Percentiles rank a stretch among this genome's conserved stretches.
Conservation (phyloP, 23 tunicate genomes). For the Ascidia mentula region DNA sequence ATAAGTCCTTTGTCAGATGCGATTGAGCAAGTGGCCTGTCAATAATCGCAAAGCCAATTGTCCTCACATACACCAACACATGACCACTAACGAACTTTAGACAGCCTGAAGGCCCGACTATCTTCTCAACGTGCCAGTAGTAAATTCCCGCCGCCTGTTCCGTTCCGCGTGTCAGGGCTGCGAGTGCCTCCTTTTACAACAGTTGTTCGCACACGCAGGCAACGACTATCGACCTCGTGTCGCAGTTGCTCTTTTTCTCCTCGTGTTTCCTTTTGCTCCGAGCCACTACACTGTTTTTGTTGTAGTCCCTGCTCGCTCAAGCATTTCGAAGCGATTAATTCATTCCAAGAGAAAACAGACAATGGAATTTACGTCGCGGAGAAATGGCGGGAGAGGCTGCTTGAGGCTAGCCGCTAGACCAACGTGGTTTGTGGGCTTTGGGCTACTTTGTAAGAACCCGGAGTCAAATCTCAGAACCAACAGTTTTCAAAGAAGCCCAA, state of each 20-base stretch:
- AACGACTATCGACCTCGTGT: not conserved
- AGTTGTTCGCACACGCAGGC: not conserved
- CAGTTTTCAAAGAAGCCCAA: too few species aligned
- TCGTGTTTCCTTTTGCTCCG: not conserved
- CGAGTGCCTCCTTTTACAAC: not conserved
- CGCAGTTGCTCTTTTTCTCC: not conserved
- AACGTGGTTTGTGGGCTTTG: too few species aligned
- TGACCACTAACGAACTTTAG: not conserved
- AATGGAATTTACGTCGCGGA: slow-evolving; percentile 3
- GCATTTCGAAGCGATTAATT: not conserved
- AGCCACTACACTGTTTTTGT: not conserved
- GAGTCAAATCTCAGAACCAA: too few species aligned
- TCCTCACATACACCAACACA: not conserved
- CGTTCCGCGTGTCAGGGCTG: too few species aligned
- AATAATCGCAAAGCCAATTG: not conserved
- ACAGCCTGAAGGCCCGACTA: too few species aligned
- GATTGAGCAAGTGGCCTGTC: not conserved
- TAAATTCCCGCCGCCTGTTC: slow-evolving; percentile 6
- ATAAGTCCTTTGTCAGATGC: not conserved
- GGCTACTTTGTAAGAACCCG: too few species aligned
- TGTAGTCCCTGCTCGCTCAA: not conserved
- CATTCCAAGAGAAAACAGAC: not conserved
- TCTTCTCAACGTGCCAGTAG: not conserved
- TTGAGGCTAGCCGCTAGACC: too few species aligned
- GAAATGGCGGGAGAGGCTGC: not conserved